Conservation (phyloP, 2,888 invertebrate genomes). For the Tiliacea aurago region DNA sequence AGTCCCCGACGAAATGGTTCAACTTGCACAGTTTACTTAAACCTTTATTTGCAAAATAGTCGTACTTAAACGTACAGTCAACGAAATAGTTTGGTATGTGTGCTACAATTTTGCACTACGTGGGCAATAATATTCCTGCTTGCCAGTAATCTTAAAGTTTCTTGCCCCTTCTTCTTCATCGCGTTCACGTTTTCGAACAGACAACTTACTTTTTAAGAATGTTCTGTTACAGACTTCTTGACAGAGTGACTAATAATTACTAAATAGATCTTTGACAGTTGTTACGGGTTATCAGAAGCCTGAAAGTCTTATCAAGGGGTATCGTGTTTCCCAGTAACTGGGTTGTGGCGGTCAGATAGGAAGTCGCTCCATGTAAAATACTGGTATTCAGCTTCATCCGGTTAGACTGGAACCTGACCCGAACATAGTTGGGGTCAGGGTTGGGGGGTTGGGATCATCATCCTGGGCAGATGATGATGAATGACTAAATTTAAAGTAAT, state of each 20-base stretch:
- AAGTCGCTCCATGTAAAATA: too few relatives aligned
- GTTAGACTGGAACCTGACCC: too few relatives aligned
- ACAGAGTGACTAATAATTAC: background rate
- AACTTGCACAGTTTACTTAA: conserved; percentile 54
- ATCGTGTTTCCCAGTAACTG: too few relatives aligned
- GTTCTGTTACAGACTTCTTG: background rate
- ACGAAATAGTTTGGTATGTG: conserved; percentile 10
- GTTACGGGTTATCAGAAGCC: too few relatives aligned
- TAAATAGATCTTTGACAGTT: background rate
- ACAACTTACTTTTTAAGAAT: background rate
- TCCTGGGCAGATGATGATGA: too few relatives aligned
- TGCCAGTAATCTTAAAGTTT: background rate
- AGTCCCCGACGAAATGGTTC: conserved; percentile 56
- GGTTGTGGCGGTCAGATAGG: too few relatives aligned
- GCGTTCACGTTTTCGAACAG: background rate
- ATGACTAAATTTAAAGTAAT: background rate
- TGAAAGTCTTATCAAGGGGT: too few relatives aligned
- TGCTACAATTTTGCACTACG: background rate
- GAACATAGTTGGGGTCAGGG: too few relatives aligned
- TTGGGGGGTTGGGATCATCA: too few relatives aligned
- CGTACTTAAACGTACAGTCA: conserved; percentile 39
- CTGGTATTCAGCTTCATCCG: too few relatives aligned
- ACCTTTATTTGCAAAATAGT: conserved; percentile 56
- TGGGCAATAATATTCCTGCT: background rate
- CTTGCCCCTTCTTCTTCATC: background rate